Evolutionary conservation across 2,113 vertebrate species (phyloP), one percentile per base, ranked within the genome.

Genomic region (Canis aureus): DNA sequence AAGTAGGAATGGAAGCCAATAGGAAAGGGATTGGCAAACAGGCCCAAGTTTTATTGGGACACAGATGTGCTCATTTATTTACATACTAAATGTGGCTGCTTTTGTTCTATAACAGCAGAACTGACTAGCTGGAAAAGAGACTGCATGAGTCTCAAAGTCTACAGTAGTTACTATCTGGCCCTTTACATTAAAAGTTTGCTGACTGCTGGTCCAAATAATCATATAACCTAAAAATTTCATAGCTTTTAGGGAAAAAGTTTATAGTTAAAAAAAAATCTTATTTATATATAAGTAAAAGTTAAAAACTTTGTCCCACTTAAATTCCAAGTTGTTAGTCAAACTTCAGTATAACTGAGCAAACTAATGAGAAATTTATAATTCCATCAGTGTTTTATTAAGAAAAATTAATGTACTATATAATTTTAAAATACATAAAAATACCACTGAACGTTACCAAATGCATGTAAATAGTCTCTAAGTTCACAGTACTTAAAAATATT

Each of bases 251-350:
- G 25, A 32, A 82, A 84, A 86, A 23, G 51, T 15, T 53, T 69
- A 17, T 43, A 94, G 60, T 88, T 23, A n/a, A 96, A 92, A 95
- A 95, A 53, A 81, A 32, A 49, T 69, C 38, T 79, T 62, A 29
- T 29, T 86, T 81, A 93, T 11, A 79, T 20, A 53, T 83, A 93
- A 95, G 17, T 83, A 38, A 89, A 91, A 95, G 88, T 49, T 81
- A 79, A 85, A 57, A 82, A 53, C 35, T 91, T 59, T 93, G 73
- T 80, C 27, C n/a, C 94, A 91, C 8, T 86, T 94, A 96, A 94
- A 89, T 74, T 95, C n/a, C 32, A 74, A 38, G 91, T 57, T 95
- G n/a, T 87, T 89, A 86, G 57, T 88, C n/a, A 93, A 96, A 89
- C 16, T 85, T 66, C 20, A 71, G 57, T 60, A 79, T 29, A 69